phyloP scores from a whole-genome alignment of 2,797 vertebrate genomes.

The Falco berigora region DNA sequence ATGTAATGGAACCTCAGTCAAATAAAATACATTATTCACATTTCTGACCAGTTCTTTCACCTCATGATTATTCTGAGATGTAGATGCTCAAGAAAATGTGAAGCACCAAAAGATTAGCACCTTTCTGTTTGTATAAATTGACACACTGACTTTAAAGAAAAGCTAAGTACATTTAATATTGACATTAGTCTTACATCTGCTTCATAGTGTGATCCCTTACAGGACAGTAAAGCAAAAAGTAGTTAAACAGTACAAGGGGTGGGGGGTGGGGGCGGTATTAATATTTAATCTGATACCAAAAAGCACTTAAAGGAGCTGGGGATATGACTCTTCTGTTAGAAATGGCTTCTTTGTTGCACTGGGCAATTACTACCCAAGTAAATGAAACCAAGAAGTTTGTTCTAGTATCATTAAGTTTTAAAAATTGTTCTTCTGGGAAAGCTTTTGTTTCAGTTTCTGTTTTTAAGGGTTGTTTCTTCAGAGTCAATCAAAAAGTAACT shows the following conservation, averaged over 20 bases:
- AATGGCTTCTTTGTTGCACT: constrained; percentile 40
- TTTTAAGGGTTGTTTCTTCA: constrained; percentile 24
- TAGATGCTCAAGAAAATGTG: background rate
- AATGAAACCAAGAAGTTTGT: constrained; percentile 55
- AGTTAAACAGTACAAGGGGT: constrained; percentile 3
- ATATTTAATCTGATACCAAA: constrained; percentile 68
- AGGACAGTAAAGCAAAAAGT: constrained; percentile 4
- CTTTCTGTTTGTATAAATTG: background rate
- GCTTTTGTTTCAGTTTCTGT: constrained; percentile 2
- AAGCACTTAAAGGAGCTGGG: constrained; percentile 67
- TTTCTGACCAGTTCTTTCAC: constrained; percentile 25
- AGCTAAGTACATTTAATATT: constrained; percentile 10
- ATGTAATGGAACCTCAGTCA: background rate
- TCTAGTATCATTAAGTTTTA: constrained; percentile 27
- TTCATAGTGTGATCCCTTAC: constrained; percentile 1
- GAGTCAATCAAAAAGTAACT: constrained; percentile 29
- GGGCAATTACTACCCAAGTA: constrained; percentile 43
- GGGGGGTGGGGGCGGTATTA: constrained; percentile 60
- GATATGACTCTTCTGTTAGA: constrained; percentile 43
- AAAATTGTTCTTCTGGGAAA: constrained; percentile 40
- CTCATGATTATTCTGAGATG: background rate
- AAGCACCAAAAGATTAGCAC: background rate
- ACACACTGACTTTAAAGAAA: constrained; percentile 23
- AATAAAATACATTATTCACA: background rate
- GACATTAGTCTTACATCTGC: background rate